These are phyloP conservation scores for Alfaro cultratus DNA, from an alignment of 2,797 vertebrate species.

Conservation along the genomic window DNA sequence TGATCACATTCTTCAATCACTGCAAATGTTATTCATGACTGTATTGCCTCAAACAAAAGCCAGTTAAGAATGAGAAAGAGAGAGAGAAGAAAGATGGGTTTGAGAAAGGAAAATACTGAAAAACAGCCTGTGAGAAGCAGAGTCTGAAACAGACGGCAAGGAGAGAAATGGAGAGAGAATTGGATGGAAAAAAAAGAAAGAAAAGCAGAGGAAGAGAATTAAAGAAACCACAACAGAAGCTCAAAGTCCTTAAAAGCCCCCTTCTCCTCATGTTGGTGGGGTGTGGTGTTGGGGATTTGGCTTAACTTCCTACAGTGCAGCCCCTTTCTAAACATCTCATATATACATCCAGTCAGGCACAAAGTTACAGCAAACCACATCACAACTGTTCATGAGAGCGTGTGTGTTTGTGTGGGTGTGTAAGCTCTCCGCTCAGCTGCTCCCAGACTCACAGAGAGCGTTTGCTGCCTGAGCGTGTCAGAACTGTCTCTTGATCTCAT, in stretches of 20 bases:
- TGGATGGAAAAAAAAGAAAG: constrained; percentile 30
- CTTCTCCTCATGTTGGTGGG: constrained; percentile 65
- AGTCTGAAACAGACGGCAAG: constrained; percentile 56
- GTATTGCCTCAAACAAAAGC: constrained; percentile 35
- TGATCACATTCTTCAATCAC: constrained; percentile 16
- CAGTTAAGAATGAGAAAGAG: constrained; percentile 33
- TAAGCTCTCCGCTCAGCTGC: constrained; percentile 56
- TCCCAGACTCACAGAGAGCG: constrained; percentile 65
- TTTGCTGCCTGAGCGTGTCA: constrained; percentile 64
- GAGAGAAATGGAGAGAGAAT: constrained; percentile 61
- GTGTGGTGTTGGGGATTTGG: constrained; percentile 72
- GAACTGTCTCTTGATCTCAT: constrained; percentile 73
- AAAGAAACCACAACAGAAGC: constrained; percentile 77
- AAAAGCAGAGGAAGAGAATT: constrained; percentile 53
- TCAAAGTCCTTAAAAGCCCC: constrained; percentile 63
- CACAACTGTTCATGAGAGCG: constrained; percentile 48
- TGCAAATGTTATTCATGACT: constrained; percentile 38
- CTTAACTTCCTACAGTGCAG: constrained; percentile 66
- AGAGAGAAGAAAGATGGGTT: constrained; percentile 41
- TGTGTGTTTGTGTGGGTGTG: constrained; percentile 46
- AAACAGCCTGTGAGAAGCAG: constrained; percentile 57
- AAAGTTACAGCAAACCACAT: constrained; percentile 71
- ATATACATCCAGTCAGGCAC: constrained; percentile 67
- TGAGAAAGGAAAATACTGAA: constrained; percentile 39
- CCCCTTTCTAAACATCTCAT: constrained; percentile 71